Conservation (phyloP, 2,888 invertebrate genomes). For the Panzeria rudis region DNA sequence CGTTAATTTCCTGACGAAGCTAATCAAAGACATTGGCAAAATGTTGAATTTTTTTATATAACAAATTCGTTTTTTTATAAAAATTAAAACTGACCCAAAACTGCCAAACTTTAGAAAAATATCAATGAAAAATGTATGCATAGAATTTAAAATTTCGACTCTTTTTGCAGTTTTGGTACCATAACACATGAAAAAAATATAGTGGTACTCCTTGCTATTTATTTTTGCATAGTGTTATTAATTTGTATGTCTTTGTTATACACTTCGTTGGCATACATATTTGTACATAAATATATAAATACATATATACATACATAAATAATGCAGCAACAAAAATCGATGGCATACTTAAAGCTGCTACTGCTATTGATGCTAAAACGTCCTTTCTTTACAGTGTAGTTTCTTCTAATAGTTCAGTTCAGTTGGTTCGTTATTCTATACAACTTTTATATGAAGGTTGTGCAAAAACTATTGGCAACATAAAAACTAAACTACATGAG, state of each 20-base stretch:
- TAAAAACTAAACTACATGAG: slow-evolving; percentile 36
- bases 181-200: too few relatives aligned
- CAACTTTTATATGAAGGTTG: slow-evolving; percentile 38
- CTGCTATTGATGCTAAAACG: slow-evolving; percentile 14
- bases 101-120: too few relatives aligned
- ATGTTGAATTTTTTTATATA: too few relatives aligned
- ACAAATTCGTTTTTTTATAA: too few relatives aligned
- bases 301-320: slow-evolving; percentile 3
- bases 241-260: slow-evolving; percentile 25
- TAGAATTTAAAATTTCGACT: too few relatives aligned
- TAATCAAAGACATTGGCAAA: too few relatives aligned
- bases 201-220: too few relatives aligned
- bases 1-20: too few relatives aligned
- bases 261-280: neutral
- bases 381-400: slow-evolving; percentile 16
- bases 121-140: too few relatives aligned
- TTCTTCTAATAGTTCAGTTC: slow-evolving; percentile 42
- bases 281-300: neutral
- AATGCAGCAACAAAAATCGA: slow-evolving; percentile 64
- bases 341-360: slow-evolving; percentile 60
- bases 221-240: slow-evolving; percentile 18
- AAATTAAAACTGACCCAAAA: too few relatives aligned
- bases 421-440: slow-evolving; percentile 9
- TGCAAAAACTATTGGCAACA: slow-evolving; percentile 50
- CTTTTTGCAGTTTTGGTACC: too few relatives aligned